Evolutionary conservation across 2,888 invertebrate species (phyloP), one percentile per base, ranked within the genome.

Genomic region (Hetaerina titia): DNA sequence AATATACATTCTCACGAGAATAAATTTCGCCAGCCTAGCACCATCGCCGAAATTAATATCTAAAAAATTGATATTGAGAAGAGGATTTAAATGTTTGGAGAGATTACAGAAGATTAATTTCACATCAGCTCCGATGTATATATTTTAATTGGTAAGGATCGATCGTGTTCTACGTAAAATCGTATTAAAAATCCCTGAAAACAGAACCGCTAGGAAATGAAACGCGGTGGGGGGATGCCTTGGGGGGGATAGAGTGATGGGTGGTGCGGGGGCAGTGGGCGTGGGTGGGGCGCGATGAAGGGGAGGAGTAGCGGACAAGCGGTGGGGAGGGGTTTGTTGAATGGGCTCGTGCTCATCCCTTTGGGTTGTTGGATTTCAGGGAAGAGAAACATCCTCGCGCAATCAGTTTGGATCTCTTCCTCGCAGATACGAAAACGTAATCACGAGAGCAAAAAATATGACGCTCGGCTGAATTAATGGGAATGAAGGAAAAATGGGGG

Each of bases 401-500:
- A 89, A 58, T 89, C 89, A 89, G 81, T 89, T 89, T 89, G 89
- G 58, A 89, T 89, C 89, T 58, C 56, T 89, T 56, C 56, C 58
- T 58, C 58, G 57, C 58, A 89, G 89, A 58, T 89, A n/a, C 89
- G 89, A 58, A 89, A 89, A 89, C 89, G 57, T 89, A 89, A 89
- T 89, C 89, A 89, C 57, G 58, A 57, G 58, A 89, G 89, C 89
- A 89, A 89, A 89, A 89, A 58, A 58, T 58, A 89, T 58, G 89
- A 56, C 89, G 56, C 89, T n/a, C 89, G 58, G 22, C n/a, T 22
- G 89, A 58, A 89, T 56, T 89, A 89, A 89, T 89, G 89, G 89
- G 57, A 89, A 57, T 81, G 81, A 45, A 15, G 89, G 81, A 81
- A 89, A 57, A 89, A 57, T 22, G 45, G 8, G 74, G 74, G 6